Base-by-base conservation (phyloP, 2,797 vertebrate genomes). In the Falco biarmicus region DNA sequence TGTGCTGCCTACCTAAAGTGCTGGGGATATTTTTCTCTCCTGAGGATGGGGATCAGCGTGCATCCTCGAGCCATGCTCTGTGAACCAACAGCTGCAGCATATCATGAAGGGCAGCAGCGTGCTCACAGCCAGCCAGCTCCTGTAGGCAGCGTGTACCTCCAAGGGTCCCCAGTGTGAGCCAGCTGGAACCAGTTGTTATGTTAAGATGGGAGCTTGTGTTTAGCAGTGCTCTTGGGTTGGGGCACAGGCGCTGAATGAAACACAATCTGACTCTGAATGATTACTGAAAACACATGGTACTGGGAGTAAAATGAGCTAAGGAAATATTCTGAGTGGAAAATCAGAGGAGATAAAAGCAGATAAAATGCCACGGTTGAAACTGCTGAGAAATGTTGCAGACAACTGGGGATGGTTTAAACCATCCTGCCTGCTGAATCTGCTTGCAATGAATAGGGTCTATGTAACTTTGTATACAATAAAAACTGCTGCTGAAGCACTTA, bases 351-450 rank as follows among this genome's bases (percentile, higher is more conserved):
- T 84, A 91, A 88, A 91, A 86, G 51, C 61, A 76, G 84, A 95
- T 90, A 93, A 96, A 95, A 95, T 86, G 15, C 47, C 74, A n/a
- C 11, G 48, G 32, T 54, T 45, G 43, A 87, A 96, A 66, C 61
- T 59, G 63, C 51, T 91, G 60, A 66, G 79, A 89, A 96, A 93
- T 31, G 32, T 60, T 65, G 48, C 71, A 53, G 68, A 69, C 50
- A 88, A 84, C 89, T 48, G 61, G 50, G 37, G 43, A 31, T 29
- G 43, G 48, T 90, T 87, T 56, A 84, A 86, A 60, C 11, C 18
- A 10, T 53, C 11, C 25, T 24, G 45, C 0, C 0, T 43, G 41
- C 29, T 89, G 78, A 75, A 74, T 65, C 57, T 78, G 21, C 73
- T 90, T 20, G 25, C 18, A 32, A 20, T 69, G 43, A 91, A 75